phyloP scores from a whole-genome alignment of 2,113 vertebrate genomes.

The Gasterosteus aculeatus region DNA sequence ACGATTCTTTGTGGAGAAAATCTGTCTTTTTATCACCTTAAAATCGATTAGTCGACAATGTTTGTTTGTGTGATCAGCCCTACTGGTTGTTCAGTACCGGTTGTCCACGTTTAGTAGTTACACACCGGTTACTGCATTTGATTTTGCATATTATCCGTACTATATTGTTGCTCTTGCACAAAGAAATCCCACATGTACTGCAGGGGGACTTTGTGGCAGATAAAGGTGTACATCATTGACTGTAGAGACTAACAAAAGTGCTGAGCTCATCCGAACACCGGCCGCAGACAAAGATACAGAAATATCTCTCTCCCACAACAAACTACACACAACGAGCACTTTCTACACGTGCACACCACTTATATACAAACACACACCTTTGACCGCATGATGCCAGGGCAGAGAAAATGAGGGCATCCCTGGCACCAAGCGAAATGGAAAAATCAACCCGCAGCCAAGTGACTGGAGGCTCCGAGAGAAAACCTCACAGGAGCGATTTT shows the following conservation, averaged over 20 bases:
- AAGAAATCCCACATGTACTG: neutral
- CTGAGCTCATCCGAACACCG: slow-evolving; percentile 23
- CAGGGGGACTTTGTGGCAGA: neutral
- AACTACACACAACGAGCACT: slow-evolving; percentile 12
- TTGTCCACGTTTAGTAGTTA: slow-evolving; percentile 14
- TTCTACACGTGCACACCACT: neutral
- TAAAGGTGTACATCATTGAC: slow-evolving; percentile 7
- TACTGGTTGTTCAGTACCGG: slow-evolving; percentile 15
- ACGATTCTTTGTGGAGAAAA: too few species aligned
- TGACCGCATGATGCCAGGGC: slow-evolving; percentile 44
- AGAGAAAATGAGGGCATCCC: slow-evolving; percentile 57
- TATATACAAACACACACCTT: slow-evolving; percentile 39
- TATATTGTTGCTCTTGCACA: slow-evolving; percentile 5
- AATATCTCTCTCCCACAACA: slow-evolving; percentile 3
- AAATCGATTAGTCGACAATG: neutral
- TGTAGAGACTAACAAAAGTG: slow-evolving; percentile 9
- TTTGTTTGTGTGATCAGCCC: neutral
- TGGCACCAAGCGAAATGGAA: slow-evolving; percentile 47
- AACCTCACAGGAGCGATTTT: slow-evolving; percentile 42
- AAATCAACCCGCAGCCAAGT: slow-evolving; percentile 53
- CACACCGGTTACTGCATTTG: slow-evolving; percentile 5
- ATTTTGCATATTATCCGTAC: neutral
- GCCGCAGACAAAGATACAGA: slow-evolving; percentile 28
- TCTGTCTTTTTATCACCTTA: too few species aligned
- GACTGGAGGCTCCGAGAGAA: slow-evolving; percentile 29